Evolutionary conservation across 2,888 invertebrate genomes (phyloP).

Genomic region (Acleris literana): DNA sequence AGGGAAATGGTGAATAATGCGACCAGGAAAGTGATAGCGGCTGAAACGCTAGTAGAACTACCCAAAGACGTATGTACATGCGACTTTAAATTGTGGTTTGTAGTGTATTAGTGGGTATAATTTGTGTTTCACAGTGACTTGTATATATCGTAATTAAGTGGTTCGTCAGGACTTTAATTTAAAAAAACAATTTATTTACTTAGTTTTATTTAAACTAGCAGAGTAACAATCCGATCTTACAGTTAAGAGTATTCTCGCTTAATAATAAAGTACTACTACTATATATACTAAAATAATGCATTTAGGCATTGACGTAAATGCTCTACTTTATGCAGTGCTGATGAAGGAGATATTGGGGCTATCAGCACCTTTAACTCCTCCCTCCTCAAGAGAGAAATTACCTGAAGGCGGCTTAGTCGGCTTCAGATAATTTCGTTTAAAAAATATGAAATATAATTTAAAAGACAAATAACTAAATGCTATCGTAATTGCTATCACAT

Average conservation of each 20-base stretch:
- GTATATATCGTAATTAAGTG: no score
- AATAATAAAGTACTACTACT: no score
- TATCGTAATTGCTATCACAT: not conserved
- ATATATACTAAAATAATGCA: not conserved
- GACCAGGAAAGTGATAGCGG: no score
- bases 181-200: not conserved
- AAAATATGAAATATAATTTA: constrained; percentile 8
- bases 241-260: no score
- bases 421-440: constrained; percentile 11
- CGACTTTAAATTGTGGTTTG: no score
- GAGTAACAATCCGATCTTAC: no score
- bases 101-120: no score
- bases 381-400: constrained; percentile 16
- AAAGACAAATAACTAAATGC: not conserved
- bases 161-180: not conserved
- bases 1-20: no score
- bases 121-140: no score
- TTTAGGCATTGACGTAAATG: not conserved
- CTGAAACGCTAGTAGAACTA: no score
- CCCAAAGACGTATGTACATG: no score
- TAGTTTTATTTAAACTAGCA: no score
- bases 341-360: not conserved
- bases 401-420: constrained; percentile 3
- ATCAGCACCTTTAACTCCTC: constrained; percentile 9
- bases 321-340: not conserved